Conservation (phyloP, 2,113 vertebrate genomes). For the Ciconia stormi region DNA sequence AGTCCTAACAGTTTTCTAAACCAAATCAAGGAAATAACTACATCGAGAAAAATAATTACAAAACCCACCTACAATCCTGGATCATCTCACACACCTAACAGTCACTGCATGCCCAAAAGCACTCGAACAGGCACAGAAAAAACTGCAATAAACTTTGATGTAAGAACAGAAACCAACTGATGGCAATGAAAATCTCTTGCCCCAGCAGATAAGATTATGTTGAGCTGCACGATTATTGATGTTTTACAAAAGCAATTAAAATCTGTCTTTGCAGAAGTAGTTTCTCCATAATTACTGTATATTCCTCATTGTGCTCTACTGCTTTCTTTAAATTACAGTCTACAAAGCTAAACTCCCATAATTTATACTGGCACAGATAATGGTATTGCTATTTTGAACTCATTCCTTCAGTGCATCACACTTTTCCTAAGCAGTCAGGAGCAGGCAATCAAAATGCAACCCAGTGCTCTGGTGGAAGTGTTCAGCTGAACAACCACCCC, state of each 20-base stretch:
- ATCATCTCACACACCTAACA: neutral
- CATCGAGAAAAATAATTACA: neutral
- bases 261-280: neutral
- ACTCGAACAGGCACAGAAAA: neutral
- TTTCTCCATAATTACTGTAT: neutral
- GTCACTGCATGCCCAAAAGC: neutral
- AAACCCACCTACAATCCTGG: neutral
- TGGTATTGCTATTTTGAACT: neutral
- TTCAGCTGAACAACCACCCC: neutral
- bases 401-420: neutral
- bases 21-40: neutral
- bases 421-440: neutral
- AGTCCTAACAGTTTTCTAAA: neutral
- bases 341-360: neutral
- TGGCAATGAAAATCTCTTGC: neutral
- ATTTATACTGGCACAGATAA: neutral
- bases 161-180: neutral
- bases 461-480: rapidly evolving
- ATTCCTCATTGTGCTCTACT: neutral
- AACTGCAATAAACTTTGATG: neutral
- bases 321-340: neutral
- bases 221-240: rapidly evolving
- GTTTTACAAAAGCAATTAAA: neutral
- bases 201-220: neutral
- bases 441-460: neutral